Percentiles rank a stretch among this genome's conserved stretches.
Evolutionary conservation across 2,113 vertebrate genomes (phyloP).

Genomic region (Callithrix jacchus): DNA sequence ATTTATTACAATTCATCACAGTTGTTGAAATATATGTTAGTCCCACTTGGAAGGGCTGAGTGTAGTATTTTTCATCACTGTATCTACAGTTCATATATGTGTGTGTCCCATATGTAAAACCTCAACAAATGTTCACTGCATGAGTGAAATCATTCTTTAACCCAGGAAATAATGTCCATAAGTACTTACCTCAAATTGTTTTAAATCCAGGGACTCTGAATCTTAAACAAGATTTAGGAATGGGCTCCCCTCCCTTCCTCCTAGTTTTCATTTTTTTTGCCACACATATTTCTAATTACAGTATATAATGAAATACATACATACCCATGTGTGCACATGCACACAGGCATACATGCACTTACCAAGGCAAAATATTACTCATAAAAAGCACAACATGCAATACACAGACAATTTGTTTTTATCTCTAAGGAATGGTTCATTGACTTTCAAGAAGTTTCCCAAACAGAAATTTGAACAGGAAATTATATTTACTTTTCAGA

Average conservation of each 20-base stretch:
- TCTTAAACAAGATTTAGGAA: neutral
- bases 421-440: neutral
- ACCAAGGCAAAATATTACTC: neutral
- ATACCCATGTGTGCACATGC: neutral
- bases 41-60: neutral
- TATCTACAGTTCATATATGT: neutral
- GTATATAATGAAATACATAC: neutral
- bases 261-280: neutral
- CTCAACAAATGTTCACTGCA: neutral
- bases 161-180: neutral
- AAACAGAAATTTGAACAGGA: neutral
- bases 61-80: neutral
- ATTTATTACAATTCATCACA: neutral
- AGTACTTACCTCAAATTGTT: neutral
- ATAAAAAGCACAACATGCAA: neutral
- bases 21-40: neutral
- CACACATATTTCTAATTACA: neutral
- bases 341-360: neutral
- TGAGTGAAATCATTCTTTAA: neutral
- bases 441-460: neutral
- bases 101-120: neutral
- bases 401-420: neutral
- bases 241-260: neutral
- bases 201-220: neutral
- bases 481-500: neutral